Base-by-base conservation (phyloP, 2,113 vertebrate genomes). In the Scolopax mira region DNA sequence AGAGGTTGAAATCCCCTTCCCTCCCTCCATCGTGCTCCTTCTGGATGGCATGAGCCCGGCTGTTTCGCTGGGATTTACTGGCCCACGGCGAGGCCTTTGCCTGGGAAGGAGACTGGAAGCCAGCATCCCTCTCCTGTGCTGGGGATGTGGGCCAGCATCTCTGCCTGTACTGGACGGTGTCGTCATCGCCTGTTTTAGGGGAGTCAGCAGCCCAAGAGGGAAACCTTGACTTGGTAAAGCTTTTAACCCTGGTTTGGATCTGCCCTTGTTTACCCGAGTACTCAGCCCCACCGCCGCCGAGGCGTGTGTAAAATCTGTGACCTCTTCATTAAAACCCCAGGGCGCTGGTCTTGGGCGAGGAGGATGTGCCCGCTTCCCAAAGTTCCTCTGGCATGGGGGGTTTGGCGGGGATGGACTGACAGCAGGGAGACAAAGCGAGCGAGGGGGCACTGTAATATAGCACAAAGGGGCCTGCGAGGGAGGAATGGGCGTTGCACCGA, bases 381-480 rank as follows among this genome's bases (percentile, higher is more conserved):
- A 94, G 93, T 94, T 97, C 5, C 0, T 2, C 19, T n/a, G 85
- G 52, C 7, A 2, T 11, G 67, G 72, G 72, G 72, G 25, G 73
- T 78, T 51, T 30, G 52, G 28, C 10, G 52, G 52, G 52, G 52
- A 30, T 3, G 52, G 52, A 18, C 33, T 83, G 90, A 52, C 85
- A 54, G 83, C 2, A 48, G 3, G 3, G 86, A 96, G 88, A 97
- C 96, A 97, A 97, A 95, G 91, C 90, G 8, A 51, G 88, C 66
- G 90, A 82, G 88, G 55, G 91, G 86, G 80, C 85, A 94, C 88
- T 74, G 65, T 48, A 6, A 81, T 61, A 9, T 52, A 86, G 78
- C 95, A 95, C 93, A 96, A 97, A 97, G 95, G 94, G 92, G 89
- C 88, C 73, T 65, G 90, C 13, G 44, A 66, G 85, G 74, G 24